Conservation (phyloP, 2,888 invertebrate genomes). For the Cantharis flavilabris region DNA sequence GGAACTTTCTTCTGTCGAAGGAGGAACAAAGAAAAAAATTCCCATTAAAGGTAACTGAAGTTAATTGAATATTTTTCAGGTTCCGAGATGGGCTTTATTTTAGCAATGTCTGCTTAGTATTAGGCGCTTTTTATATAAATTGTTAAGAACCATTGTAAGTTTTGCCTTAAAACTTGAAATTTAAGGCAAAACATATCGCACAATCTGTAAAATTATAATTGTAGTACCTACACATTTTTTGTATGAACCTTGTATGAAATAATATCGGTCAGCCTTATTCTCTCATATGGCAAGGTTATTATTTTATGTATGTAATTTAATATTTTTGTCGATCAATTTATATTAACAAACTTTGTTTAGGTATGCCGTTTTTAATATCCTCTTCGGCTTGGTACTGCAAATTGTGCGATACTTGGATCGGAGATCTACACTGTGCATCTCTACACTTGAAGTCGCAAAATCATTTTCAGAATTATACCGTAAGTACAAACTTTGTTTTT, state of each 20-base stretch:
- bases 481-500: constrained; percentile 56
- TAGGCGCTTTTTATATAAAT: background rate
- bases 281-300: constrained; percentile 15
- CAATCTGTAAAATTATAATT: background rate
- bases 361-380: constrained; percentile 85
- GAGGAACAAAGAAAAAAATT: constrained; percentile 75
- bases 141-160: constrained; percentile 19
- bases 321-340: background rate
- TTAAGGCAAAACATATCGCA: background rate
- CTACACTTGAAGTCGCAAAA: constrained; percentile 79
- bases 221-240: background rate
- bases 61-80: constrained; percentile 9
- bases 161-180: constrained; percentile 22
- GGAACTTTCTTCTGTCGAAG: constrained; percentile 71
- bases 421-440: constrained; percentile 86
- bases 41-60: constrained; percentile 74
- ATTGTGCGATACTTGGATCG: constrained; percentile 85
- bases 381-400: constrained; percentile 90
- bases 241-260: background rate
- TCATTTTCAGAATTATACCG: constrained; percentile 81
- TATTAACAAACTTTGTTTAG: constrained; percentile 54
- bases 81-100: background rate
- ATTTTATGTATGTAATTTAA: constrained; percentile 26
- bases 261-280: background rate
- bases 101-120: background rate